phyloP scores from a whole-genome alignment of 2,113 vertebrate genomes.

The Pagrus major region DNA sequence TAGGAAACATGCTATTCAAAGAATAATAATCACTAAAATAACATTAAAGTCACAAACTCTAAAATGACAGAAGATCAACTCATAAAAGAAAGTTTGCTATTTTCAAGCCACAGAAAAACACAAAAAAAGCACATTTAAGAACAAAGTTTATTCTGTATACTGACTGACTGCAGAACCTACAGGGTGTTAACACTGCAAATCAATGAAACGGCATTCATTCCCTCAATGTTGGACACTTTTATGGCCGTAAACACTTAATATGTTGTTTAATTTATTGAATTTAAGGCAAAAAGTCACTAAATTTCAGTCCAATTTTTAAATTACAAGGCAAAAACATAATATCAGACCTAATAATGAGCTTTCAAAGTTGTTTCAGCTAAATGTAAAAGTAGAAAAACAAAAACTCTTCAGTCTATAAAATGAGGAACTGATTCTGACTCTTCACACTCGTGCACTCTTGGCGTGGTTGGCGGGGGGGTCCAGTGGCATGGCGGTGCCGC shows the following conservation, averaged over 20 bases:
- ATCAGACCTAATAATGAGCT: too few species aligned
- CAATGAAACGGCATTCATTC: not conserved
- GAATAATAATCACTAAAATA: not conserved
- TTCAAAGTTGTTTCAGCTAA: too few species aligned
- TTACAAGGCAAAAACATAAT: too few species aligned
- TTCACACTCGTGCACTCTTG: conserved; percentile 93
- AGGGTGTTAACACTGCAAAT: not conserved
- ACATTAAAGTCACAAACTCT: not conserved
- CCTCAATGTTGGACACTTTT: too few species aligned
- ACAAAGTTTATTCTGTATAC: not conserved
- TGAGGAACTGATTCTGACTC: not conserved
- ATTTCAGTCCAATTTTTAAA: too few species aligned
- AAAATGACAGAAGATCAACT: not conserved
- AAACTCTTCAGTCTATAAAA: not conserved
- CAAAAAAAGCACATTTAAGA: not conserved
- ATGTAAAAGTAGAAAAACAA: too few species aligned
- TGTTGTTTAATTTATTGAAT: too few species aligned
- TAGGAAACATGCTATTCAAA: not conserved
- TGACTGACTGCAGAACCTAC: not conserved
- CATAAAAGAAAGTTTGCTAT: not conserved
- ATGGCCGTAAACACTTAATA: too few species aligned
- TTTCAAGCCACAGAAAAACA: not conserved
- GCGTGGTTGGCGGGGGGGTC: conserved; percentile 89
- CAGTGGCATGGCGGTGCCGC: conserved; percentile 70
- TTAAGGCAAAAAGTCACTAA: too few species aligned